Conservation (phyloP, 23 tunicate genomes). For the Halocynthia roretzi region DNA sequence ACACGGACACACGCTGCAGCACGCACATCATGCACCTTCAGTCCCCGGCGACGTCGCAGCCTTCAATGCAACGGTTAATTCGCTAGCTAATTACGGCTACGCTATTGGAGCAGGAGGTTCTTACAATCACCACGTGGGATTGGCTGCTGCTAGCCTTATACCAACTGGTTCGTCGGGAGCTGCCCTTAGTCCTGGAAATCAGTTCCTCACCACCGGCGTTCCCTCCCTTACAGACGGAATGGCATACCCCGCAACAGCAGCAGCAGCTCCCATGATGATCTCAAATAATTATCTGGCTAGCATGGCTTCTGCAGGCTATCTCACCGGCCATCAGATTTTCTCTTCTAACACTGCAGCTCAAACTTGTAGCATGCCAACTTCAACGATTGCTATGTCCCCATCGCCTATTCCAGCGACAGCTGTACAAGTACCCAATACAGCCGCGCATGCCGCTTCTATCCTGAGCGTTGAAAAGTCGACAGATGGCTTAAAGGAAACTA, state of each 20-base stretch:
- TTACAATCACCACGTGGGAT: slow-evolving; percentile 17
- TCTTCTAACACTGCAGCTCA: slow-evolving; percentile 25
- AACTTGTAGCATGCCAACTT: slow-evolving; percentile 30
- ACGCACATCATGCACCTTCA: slow-evolving; percentile 18
- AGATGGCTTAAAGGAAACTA: slow-evolving; percentile 70
- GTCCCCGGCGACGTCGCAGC: slow-evolving; percentile 32
- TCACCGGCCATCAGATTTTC: slow-evolving; percentile 43
- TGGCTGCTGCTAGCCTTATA: slow-evolving; percentile 33
- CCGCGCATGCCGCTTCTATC: slow-evolving; percentile 31
- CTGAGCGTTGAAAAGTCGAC: slow-evolving; percentile 63
- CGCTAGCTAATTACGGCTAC: slow-evolving; percentile 43
- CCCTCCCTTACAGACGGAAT: slow-evolving; percentile 11
- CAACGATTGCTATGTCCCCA: slow-evolving; percentile 32
- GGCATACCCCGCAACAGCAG: slow-evolving; percentile 52
- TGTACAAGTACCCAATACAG: neutral
- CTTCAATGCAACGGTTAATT: slow-evolving; percentile 26
- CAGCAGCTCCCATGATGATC: slow-evolving; percentile 36
- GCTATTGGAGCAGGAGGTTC: slow-evolving; percentile 25
- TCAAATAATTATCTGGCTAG: slow-evolving; percentile 55
- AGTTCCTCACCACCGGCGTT: slow-evolving; percentile 18
- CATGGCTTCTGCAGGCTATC: slow-evolving; percentile 54
- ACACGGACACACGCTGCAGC: slow-evolving; percentile 21
- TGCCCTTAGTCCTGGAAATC: slow-evolving; percentile 34
- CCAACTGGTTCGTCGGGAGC: slow-evolving; percentile 51
- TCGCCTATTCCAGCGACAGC: slow-evolving; percentile 46